Evolutionary conservation across 1,140 invertebrate genomes (phyloP).

Genomic region (Drosophila kikkawai): DNA sequence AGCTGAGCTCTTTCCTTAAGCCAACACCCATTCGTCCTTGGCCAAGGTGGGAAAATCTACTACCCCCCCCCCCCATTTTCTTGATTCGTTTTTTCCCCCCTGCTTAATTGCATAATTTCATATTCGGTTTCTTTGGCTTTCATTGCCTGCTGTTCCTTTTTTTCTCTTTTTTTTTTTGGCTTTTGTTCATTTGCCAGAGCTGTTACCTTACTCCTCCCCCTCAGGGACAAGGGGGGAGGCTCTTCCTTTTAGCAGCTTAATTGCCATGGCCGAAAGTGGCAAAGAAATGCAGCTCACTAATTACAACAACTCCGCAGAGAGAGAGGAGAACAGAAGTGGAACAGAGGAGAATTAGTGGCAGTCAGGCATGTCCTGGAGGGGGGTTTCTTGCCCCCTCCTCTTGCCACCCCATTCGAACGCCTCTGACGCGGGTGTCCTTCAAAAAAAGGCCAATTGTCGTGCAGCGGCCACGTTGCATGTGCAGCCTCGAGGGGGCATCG

Average conservation of each 20-base stretch:
- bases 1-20: not conserved
- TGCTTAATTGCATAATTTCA: constrained; percentile 75
- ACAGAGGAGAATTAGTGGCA: constrained; percentile 32
- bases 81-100: not conserved
- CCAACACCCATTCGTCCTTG: constrained; percentile 46
- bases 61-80: not conserved
- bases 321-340: constrained; percentile 28
- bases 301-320: constrained; percentile 70
- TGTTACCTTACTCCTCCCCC: constrained; percentile 2
- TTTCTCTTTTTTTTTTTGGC: constrained; percentile 6
- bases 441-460: constrained; percentile 72
- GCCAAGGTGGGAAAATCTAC: constrained; percentile 10
- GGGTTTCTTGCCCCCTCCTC: not conserved
- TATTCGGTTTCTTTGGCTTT: constrained; percentile 53
- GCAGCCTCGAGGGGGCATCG: constrained; percentile 37
- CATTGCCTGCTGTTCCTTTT: not conserved
- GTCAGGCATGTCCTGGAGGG: constrained; percentile 43
- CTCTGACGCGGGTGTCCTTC: constrained; percentile 59
- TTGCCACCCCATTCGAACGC: not conserved
- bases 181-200: constrained; percentile 38
- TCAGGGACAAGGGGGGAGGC: too few species aligned
- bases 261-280: constrained; percentile 80
- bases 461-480: constrained; percentile 79
- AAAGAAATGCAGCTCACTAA: constrained; percentile 81
- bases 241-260: constrained; percentile 58